Evolutionary conservation across 2,888 invertebrate genomes (phyloP).

Genomic region (Lagria hirta): DNA sequence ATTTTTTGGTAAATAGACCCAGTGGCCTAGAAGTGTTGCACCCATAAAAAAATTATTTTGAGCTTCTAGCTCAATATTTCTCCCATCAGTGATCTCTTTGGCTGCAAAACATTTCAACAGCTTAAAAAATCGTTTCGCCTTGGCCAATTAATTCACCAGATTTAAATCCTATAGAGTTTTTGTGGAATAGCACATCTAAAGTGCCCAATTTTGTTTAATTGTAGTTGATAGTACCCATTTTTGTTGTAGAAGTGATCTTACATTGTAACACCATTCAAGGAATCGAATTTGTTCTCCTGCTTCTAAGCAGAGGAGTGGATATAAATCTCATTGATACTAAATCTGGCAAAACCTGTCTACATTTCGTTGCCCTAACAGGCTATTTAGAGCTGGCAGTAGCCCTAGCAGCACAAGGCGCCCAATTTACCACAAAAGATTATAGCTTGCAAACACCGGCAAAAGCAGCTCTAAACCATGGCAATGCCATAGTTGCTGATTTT

Average conservation of each 20-base stretch:
- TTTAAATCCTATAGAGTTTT: too few species aligned
- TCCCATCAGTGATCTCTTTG: too few species aligned
- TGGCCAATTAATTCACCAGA: too few species aligned
- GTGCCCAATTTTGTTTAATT: background rate
- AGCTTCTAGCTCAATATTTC: too few species aligned
- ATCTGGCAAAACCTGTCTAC: slow-evolving; percentile 26
- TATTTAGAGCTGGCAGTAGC: slow-evolving; percentile 23
- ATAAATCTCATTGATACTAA: slow-evolving; percentile 17
- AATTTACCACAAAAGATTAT: slow-evolving; percentile 5
- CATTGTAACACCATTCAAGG: slow-evolving; percentile 4
- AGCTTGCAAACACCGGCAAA: slow-evolving; percentile 2
- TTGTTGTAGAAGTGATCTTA: slow-evolving; percentile 24
- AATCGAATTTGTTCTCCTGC: slow-evolving; percentile 16
- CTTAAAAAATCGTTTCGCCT: background rate
- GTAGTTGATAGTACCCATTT: too few species aligned
- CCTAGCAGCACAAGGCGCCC: slow-evolving; percentile 21
- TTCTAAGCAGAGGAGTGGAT: slow-evolving; percentile 23
- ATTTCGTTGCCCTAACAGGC: slow-evolving; percentile 24
- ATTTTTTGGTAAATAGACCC: slow-evolving; percentile 20
- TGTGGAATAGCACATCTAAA: too few species aligned
- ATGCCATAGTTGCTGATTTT: slow-evolving; percentile 3
- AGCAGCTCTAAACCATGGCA: slow-evolving; percentile 10
- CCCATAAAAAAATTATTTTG: slow-evolving; percentile 1
- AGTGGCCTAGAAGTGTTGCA: background rate
- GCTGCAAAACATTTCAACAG: too few species aligned